A percentile compares a stretch with the other conserved stretches of the same genome.
These are phyloP conservation scores for Xestia ashworthii DNA, from an alignment of 2,888 invertebrate genomes.

Conservation along the genomic window DNA sequence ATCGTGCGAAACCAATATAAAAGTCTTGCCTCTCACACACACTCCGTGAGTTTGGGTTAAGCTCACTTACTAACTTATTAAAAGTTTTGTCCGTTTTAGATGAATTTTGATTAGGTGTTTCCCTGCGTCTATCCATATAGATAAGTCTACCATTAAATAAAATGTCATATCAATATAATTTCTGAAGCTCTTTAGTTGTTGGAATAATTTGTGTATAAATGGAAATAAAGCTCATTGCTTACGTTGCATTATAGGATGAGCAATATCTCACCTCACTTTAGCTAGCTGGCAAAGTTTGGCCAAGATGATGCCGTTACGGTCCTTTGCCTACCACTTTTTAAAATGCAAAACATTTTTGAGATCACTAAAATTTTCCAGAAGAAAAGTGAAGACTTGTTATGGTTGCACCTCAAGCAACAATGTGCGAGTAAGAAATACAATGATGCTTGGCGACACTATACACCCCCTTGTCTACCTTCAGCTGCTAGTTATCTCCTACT, in stretches of 20 bases:
- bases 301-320: not conserved
- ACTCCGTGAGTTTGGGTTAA: not conserved
- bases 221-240: not conserved
- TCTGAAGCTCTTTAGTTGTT: not conserved
- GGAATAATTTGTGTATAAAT: no score
- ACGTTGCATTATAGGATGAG: not conserved
- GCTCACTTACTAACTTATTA: not conserved
- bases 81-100: not conserved
- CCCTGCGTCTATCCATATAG: no score
- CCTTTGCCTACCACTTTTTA: not conserved
- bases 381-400: conserved; percentile 16
- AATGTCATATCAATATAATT: no score
- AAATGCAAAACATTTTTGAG: not conserved
- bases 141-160: no score
- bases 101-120: not conserved
- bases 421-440: conserved; percentile 27
- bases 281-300: not conserved
- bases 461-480: conserved; percentile 32
- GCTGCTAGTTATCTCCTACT: conserved; percentile 17
- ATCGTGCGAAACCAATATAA: not conserved
- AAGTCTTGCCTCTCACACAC: no score
- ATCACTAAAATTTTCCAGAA: not conserved
- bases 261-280: not conserved
- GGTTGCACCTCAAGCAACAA: conserved; percentile 26
- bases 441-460: conserved; percentile 18